These are phyloP conservation scores for Diorhabda carinulata DNA, from an alignment of 1,140 invertebrate species.

Conservation along the genomic window DNA sequence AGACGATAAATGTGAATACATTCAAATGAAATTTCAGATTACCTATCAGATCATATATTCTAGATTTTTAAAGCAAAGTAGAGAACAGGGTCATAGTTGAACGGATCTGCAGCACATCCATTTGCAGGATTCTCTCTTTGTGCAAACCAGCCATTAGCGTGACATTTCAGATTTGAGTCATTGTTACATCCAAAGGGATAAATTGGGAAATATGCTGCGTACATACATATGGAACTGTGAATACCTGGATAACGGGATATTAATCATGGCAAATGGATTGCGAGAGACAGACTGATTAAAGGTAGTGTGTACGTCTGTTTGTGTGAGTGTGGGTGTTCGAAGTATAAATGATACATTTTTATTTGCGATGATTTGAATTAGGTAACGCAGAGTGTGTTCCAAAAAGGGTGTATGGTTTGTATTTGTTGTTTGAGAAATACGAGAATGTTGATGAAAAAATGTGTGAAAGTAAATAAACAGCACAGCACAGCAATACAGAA, in stretches of 20 bases:
- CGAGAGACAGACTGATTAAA: constrained; percentile 9
- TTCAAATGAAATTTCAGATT: too few relatives aligned
- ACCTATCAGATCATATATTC: too few relatives aligned
- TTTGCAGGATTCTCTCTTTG: background rate
- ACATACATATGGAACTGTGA: background rate
- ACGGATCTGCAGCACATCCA: background rate
- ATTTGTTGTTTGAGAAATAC: too few relatives aligned
- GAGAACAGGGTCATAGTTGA: too few relatives aligned
- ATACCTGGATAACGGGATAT: constrained; percentile 1
- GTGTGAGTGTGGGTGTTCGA: background rate
- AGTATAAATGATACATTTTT: constrained; percentile 8
- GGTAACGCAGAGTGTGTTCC: too few relatives aligned
- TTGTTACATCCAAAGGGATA: background rate
- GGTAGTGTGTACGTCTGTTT: background rate
- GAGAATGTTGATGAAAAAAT: too few relatives aligned
- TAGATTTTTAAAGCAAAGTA: too few relatives aligned
- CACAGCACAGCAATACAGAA: too few relatives aligned
- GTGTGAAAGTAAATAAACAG: too few relatives aligned
- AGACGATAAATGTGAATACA: too few relatives aligned
- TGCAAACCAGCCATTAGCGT: constrained; percentile 3
- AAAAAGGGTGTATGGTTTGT: too few relatives aligned
- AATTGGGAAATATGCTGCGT: constrained; percentile 12
- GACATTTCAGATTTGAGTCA: constrained; percentile 13
- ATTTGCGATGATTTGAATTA: constrained; percentile 1
- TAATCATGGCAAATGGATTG: constrained; percentile 14